Evolutionary conservation across 2,113 vertebrate species (phyloP), one percentile per base, ranked within the genome.

Genomic region (Nothobranchius kuhntae): DNA sequence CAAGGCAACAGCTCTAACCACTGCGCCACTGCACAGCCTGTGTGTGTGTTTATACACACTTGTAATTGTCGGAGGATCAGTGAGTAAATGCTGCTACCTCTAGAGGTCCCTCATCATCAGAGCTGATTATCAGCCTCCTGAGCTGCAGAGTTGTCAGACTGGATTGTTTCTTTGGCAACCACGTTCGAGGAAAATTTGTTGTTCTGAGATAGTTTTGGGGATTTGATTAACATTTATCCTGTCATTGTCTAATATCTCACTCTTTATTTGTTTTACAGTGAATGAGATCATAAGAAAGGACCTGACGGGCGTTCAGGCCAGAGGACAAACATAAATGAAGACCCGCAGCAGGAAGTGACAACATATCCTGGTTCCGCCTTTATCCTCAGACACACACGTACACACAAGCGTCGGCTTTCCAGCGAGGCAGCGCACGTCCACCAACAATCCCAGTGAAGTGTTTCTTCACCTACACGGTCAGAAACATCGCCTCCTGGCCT

Each of bases 201-300:
- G 38, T 40, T 9, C 38, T 40, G 38, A 9, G 9, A 8, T 7
- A 7, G 2, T 40, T 40, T 9, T 40, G 2, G 38, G 9, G 7
- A 40, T 67, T 38, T 51, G 7, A 9, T 50, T 50, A 7, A 42
- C 2, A 61, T 47, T 10, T 10, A 48, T 30, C 24, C 1, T 50
- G 7, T 40, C 17, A 9, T 21, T 48, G 24, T 73, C 66, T 74
- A 30, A 65, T 60, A 13, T 42, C 14, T 3, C 13, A 40, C 13
- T 71, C 17, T 83, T 40, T 74, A 13, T 83, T 36, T 45, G 10
- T 36, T 87, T 92, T 81, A 35, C 90, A 99, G 98, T 99, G 87
- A 99, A 99, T 13, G 98, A 99, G 93, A 99, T 99, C 92, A 99
- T 99, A 91, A 94, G 96, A 90, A 98, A 98, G 92, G 98, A 99